Evolutionary conservation across 2,797 vertebrate genomes (phyloP), one percentile per base, ranked within the genome.

Genomic region (Macroramphosus scolopax): DNA sequence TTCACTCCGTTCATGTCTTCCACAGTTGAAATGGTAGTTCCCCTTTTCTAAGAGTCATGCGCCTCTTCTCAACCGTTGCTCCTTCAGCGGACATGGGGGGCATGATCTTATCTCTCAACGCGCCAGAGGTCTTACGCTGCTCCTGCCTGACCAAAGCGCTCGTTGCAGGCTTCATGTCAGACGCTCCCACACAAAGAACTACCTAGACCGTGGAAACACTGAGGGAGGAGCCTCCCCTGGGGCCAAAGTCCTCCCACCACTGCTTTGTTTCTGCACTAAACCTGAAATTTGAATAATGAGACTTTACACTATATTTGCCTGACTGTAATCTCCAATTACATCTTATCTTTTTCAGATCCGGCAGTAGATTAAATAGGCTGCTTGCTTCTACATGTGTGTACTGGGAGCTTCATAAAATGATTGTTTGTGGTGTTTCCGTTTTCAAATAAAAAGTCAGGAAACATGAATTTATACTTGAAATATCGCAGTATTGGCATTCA

Each of bases 161-260:
- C 5, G 5, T 25, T 16, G 35, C 64, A 63, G 53, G 11, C 37
- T 35, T 37, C 9, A 36, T 39, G 25, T 55, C 47, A 56, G 26
- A 58, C 14, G 6, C 75, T 66, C 24, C 17, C 6, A 33, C 43
- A 45, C 46, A 61, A 22, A 66, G 41, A 57, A n/a, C n/a, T n/a
- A n/a, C n/a, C n/a, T n/a, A 29, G 7, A 6, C 51, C 48, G 64
- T 50, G 47, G 40, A 50, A 46, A 43, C 51, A 33, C 4, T n/a
- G 25, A 59, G 77, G 84, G 87, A 36, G 77, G 77, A 76, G 77
- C 36, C 30, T 61, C 28, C 4, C 4, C 13, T 0, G 8, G 26
- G 44, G 38, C 14, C 49, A 77, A 71, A 81, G 79, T 84, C 77
- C 71, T 71, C 69, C 63, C 47, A 45, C 14, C 5, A 1, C 32